phyloP scores from a whole-genome alignment of 2,888 invertebrate species.

The Philopedon plagiatum region DNA sequence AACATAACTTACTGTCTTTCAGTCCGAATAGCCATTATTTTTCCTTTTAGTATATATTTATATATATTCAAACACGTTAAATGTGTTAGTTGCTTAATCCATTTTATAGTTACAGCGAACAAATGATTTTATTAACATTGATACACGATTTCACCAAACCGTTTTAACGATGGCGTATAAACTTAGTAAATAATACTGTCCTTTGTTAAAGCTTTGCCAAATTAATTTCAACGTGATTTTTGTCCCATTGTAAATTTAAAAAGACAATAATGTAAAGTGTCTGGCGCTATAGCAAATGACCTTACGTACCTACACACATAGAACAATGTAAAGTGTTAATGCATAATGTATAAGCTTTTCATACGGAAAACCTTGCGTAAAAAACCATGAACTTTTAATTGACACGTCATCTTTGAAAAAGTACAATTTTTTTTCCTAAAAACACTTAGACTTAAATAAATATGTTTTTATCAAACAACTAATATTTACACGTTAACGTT shows the following conservation, averaged over 20 bases:
- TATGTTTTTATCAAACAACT: not conserved
- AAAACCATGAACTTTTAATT: constrained; percentile 23
- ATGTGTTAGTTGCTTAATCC: no score
- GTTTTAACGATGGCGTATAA: no score
- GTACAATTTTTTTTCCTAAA: not conserved
- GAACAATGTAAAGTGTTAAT: constrained; percentile 26
- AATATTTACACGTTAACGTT: no score
- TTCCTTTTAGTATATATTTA: no score
- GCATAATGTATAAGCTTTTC: constrained; percentile 18
- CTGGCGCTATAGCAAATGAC: constrained; percentile 1
- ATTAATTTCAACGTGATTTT: not conserved
- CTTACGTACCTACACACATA: constrained; percentile 6
- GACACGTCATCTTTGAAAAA: not conserved
- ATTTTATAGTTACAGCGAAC: no score
- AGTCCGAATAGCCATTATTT: no score
- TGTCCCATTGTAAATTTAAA: not conserved
- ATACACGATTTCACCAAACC: no score
- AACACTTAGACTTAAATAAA: not conserved
- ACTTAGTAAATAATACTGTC: no score
- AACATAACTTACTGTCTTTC: no score
- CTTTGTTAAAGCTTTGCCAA: no score
- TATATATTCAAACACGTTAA: no score
- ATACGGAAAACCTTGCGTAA: constrained; percentile 25
- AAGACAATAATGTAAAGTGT: not conserved
- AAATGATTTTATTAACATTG: no score